Conservation (phyloP, 2,888 invertebrate species). For the Galeopsomyia nigrocyanea region DNA sequence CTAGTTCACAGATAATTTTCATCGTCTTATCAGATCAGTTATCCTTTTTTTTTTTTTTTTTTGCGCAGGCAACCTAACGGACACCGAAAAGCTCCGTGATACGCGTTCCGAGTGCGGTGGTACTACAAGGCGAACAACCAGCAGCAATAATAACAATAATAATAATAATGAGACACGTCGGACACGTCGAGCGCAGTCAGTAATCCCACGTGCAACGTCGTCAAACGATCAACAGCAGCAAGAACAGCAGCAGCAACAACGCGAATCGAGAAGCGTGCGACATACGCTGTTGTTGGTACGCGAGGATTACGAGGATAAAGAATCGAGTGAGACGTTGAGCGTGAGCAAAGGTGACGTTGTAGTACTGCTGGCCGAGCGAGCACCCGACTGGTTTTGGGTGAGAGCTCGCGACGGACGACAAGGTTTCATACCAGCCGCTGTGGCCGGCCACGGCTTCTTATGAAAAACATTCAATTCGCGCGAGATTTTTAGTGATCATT, state of each 20-base stretch:
- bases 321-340: constrained; percentile 10
- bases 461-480: no score
- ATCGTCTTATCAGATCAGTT: constrained; percentile 2
- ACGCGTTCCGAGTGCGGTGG: constrained; percentile 79
- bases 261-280: not conserved
- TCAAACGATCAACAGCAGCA: not conserved
- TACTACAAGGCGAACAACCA: constrained; percentile 57
- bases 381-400: constrained; percentile 80
- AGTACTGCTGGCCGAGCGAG: constrained; percentile 73
- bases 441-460: constrained; percentile 84
- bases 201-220: constrained; percentile 1
- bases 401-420: constrained; percentile 78
- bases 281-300: constrained; percentile 35
- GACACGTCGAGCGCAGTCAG: constrained; percentile 14
- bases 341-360: constrained; percentile 72
- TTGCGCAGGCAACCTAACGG: constrained; percentile 82
- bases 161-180: not conserved
- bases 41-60: no score
- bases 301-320: constrained; percentile 38
- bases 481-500: no score
- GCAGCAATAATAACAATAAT: not conserved
- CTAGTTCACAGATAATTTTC: not conserved
- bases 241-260: not conserved
- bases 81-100: constrained; percentile 78
- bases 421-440: constrained; percentile 83